Conservation (phyloP, 2,113 vertebrate species). For the Takifugu flavidus region DNA sequence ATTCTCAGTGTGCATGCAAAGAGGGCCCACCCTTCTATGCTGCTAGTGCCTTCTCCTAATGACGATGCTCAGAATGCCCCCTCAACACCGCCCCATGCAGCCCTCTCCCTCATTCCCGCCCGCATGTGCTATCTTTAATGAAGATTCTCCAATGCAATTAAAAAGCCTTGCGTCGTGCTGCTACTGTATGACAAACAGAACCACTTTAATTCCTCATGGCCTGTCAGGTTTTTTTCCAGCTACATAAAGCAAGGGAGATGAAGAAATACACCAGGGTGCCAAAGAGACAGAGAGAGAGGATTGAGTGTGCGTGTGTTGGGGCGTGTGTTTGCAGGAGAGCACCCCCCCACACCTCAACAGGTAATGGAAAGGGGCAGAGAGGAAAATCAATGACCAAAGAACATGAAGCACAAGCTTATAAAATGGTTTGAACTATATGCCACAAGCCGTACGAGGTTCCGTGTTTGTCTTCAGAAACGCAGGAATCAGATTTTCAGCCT, state of each 20-base stretch:
- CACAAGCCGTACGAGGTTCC: slow-evolving; percentile 54
- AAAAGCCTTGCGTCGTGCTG: slow-evolving; percentile 86
- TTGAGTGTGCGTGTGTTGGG: slow-evolving; percentile 38
- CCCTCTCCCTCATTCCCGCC: slow-evolving; percentile 51
- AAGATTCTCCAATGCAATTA: slow-evolving; percentile 98
- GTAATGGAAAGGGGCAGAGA: slow-evolving; percentile 70
- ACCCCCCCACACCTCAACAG: slow-evolving; percentile 70
- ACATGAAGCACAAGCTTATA: slow-evolving; percentile 64
- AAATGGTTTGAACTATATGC: slow-evolving; percentile 65
- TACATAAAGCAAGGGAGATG: slow-evolving; percentile 61
- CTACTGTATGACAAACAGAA: slow-evolving; percentile 75
- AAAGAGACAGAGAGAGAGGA: slow-evolving; percentile 59
- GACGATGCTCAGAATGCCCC: slow-evolving; percentile 84
- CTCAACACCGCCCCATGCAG: slow-evolving; percentile 49
- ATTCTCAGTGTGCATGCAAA: slow-evolving; percentile 91
- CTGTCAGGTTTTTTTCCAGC: slow-evolving; percentile 56
- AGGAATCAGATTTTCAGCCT: slow-evolving; percentile 34
- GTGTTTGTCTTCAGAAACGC: slow-evolving; percentile 39
- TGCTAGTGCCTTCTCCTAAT: slow-evolving; percentile 81
- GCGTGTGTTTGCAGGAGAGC: slow-evolving; percentile 47
- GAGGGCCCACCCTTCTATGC: slow-evolving; percentile 84
- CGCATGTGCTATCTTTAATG: slow-evolving; percentile 94
- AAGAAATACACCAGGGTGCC: slow-evolving; percentile 69
- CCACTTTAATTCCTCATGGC: slow-evolving; percentile 68
- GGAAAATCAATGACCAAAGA: slow-evolving; percentile 73